phyloP scores from a whole-genome alignment of 2,113 vertebrate species.

The Paramisgurnus dabryanus region DNA sequence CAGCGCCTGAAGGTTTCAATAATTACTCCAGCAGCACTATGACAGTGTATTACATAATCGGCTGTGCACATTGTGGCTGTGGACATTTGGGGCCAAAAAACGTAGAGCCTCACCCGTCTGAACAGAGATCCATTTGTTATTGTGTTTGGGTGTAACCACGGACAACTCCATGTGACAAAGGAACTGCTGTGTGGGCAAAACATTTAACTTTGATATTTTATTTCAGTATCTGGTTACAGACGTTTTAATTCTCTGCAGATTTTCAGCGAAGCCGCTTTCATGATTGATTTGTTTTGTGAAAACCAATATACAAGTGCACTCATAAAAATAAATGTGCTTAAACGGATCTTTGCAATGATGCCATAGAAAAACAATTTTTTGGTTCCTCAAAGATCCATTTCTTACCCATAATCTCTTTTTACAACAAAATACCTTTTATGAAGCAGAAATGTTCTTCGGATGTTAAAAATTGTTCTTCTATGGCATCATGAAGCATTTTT shows the following conservation, averaged over 20 bases:
- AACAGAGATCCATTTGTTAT: constrained; percentile 40
- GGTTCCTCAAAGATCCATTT: too few species aligned
- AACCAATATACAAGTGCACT: too few species aligned
- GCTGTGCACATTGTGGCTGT: constrained; percentile 27
- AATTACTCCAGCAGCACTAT: constrained; percentile 1
- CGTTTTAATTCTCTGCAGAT: neutral
- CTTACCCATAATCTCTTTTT: too few species aligned
- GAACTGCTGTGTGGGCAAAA: constrained; percentile 17
- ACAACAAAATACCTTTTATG: too few species aligned
- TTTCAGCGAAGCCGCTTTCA: too few species aligned
- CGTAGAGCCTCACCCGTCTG: constrained; percentile 26
- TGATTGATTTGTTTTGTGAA: too few species aligned
- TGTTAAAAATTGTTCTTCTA: too few species aligned
- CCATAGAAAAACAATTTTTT: too few species aligned
- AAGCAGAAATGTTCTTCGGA: too few species aligned
- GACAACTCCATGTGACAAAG: constrained; percentile 15
- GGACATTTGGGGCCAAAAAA: constrained; percentile 35
- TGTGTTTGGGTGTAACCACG: constrained; percentile 31
- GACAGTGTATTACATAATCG: constrained; percentile 46
- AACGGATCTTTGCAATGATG: too few species aligned
- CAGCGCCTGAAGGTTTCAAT: neutral
- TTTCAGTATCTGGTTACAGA: constrained; percentile 8
- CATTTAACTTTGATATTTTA: neutral
- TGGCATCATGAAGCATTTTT: too few species aligned
- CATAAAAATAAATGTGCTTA: too few species aligned